Evolutionary conservation across 2,113 vertebrate genomes (phyloP).

Genomic region (Motacilla alba): DNA sequence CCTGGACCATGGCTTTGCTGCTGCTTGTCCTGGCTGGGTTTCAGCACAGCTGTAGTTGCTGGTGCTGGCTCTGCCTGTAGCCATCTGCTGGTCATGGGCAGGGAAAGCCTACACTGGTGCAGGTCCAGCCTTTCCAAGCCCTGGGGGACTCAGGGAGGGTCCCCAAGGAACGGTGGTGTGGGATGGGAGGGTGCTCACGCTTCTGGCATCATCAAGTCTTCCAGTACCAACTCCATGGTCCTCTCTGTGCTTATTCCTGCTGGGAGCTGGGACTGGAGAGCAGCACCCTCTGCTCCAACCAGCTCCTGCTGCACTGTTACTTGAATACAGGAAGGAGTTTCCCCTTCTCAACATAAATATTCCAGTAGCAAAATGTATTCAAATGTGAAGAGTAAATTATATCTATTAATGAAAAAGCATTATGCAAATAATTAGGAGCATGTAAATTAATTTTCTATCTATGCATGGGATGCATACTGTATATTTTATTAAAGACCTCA

Average conservation of each 20-base stretch:
- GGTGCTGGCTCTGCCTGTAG: not conserved
- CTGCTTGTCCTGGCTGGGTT: not conserved
- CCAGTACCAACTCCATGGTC: not conserved
- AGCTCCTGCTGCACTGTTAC: conserved; percentile 42
- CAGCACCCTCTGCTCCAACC: not conserved
- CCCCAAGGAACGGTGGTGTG: not conserved
- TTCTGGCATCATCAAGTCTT: conserved; percentile 39
- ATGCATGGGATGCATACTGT: conserved; percentile 68
- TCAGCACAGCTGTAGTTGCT: fast-evolving
- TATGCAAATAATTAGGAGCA: conserved; percentile 66
- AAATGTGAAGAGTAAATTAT: conserved; percentile 43
- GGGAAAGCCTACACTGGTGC: not conserved
- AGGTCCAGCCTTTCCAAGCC: not conserved
- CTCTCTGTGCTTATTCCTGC: not conserved
- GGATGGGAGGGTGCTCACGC: not conserved
- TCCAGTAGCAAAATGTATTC: conserved; percentile 60
- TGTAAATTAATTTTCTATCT: conserved; percentile 70
- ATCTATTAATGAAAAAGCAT: conserved; percentile 45
- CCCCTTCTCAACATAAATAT: conserved; percentile 42
- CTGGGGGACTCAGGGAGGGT: not conserved
- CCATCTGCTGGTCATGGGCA: fast-evolving
- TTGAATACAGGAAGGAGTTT: conserved; percentile 55
- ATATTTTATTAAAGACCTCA: conserved; percentile 70
- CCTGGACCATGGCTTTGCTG: fast-evolving
- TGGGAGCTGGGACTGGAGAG: not conserved